These are phyloP conservation scores for Actenoides lindsayi DNA, from an alignment of 2,113 vertebrate genomes.

Conservation along the genomic window DNA sequence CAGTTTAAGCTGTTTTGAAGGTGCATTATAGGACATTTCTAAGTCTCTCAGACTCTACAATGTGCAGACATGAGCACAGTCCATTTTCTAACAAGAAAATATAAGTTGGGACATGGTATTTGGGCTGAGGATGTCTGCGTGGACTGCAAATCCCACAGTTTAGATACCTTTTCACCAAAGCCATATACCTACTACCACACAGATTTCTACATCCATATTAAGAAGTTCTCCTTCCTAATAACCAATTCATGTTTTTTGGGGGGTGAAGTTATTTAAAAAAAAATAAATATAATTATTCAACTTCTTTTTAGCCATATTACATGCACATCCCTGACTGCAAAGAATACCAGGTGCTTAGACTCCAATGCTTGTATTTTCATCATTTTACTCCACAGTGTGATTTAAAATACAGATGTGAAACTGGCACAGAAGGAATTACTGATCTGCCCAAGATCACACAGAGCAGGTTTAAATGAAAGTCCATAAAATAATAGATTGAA, in stretches of 20 bases:
- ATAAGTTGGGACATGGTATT: background rate
- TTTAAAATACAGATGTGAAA: background rate
- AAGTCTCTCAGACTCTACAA: background rate
- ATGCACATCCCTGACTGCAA: background rate
- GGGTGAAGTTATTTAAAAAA: background rate
- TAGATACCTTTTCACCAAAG: background rate
- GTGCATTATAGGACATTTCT: background rate
- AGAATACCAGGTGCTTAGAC: background rate
- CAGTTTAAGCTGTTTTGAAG: conserved; percentile 22
- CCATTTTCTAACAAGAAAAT: background rate
- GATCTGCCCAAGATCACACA: background rate
- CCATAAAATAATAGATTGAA: background rate
- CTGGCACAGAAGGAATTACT: background rate
- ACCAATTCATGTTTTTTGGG: background rate
- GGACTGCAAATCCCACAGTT: background rate
- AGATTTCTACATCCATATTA: background rate
- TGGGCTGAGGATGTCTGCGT: background rate
- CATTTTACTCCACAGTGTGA: background rate
- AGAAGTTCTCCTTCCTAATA: background rate
- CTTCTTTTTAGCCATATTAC: background rate
- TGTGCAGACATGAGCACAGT: background rate
- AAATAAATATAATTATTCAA: too few species aligned
- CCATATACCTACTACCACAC: background rate
- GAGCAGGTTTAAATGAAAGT: background rate
- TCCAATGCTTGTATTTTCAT: background rate